phyloP scores from a whole-genome alignment of 2,797 vertebrate species.

The Cephalopachus bancanus region DNA sequence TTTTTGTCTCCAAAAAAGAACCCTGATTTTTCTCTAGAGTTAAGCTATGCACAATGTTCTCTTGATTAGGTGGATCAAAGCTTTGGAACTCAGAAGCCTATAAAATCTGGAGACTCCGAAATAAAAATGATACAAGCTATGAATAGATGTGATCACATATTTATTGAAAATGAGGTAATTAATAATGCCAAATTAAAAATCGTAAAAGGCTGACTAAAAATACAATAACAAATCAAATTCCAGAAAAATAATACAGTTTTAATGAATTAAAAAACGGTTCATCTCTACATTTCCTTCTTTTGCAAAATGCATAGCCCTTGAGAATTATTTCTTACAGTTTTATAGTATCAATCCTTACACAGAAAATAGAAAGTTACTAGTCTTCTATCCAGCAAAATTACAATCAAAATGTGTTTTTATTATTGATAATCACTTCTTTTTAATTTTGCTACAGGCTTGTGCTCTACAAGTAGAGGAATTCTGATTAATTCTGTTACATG shows the following conservation, averaged over 20 bases:
- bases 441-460: not conserved
- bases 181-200: not conserved
- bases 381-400: not conserved
- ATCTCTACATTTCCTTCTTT: not conserved
- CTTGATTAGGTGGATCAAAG: not conserved
- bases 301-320: not conserved
- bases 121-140: not conserved
- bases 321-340: not conserved
- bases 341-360: not conserved
- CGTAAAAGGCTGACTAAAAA: conserved; percentile 12
- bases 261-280: not conserved
- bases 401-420: not conserved
- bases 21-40: not conserved
- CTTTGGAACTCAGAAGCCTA: not conserved
- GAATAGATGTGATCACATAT: not conserved
- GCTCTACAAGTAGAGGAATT: conserved; percentile 5
- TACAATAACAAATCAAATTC: not conserved
- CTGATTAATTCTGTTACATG: not conserved
- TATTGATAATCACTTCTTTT: conserved; percentile 1
- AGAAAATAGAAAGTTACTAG: not conserved
- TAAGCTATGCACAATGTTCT: not conserved
- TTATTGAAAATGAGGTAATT: not conserved
- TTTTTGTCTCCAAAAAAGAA: not conserved
- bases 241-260: not conserved
- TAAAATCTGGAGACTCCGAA: not conserved